Evolutionary conservation across 2,113 vertebrate genomes (phyloP), one percentile per base, ranked within the genome.

Genomic region (Dipodomys spectabilis): DNA sequence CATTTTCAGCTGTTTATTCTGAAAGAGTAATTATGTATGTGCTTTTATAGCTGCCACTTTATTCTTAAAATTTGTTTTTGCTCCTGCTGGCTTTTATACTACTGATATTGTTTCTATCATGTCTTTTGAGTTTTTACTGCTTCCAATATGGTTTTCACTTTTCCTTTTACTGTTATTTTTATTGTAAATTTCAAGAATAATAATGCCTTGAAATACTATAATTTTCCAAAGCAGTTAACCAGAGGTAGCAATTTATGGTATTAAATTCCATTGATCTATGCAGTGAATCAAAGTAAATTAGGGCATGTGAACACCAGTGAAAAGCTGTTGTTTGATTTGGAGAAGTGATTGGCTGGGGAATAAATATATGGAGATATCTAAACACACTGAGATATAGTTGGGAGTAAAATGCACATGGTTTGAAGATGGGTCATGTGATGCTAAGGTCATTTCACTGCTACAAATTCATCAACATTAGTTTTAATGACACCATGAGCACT

Each of bases 271-370:
- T 94, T 81, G 27, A 77, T 83, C 25, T 93, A 32, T 22, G 6
- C 6, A 83, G 35, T 92, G 19, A 73, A 79, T 69, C 62, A 85
- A 91, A 81, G 78, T 82, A 81, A 57, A 35, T 94, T 81, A 89
- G 57, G n/a, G 2, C 20, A 69, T 28, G 28, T 44, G 12, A 13
- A 84, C 85, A 82, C 5, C 74, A 64, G 32, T 49, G 7, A 22
- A 11, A 65, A 5, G 1, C 13, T 32, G 30, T 71, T 35, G 6
- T 44, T 44, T 64, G 3, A 80, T 75, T 45, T 65, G 9, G 8
- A 3, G 6, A 9, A 86, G 13, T 79, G 23, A 15, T 57, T 44
- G 30, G n/a, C 23, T 86, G 10, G 13, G 1, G n/a, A 86, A 69
- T 72, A 65, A 8, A 35, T 23, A 28, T 80, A 30, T 60, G 22